Evolutionary conservation across 1,140 invertebrate species (phyloP).

Genomic region (Mya arenaria): DNA sequence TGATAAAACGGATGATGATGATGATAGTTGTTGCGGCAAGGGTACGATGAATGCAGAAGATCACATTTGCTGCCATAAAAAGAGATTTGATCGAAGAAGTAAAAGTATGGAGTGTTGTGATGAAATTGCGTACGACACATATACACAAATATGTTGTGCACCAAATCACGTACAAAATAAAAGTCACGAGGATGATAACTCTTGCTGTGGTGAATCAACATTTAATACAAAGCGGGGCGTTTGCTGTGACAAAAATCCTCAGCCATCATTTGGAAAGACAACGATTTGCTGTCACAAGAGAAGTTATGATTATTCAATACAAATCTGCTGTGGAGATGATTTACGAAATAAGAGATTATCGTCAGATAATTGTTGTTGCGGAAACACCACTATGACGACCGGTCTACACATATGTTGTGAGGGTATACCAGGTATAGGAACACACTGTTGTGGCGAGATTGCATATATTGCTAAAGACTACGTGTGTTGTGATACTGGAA

Average conservation of each 20-base stretch:
- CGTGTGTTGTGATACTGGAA: conserved; percentile 20
- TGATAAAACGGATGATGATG: not conserved
- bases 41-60: conserved; percentile 3
- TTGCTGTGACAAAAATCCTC: conserved; percentile 11
- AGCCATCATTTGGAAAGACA: not conserved
- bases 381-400: conserved; percentile 8
- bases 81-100: not conserved
- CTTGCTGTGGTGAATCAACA: conserved; percentile 2
- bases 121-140: not conserved
- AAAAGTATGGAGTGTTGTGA: conserved; percentile 6
- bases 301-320: conserved; percentile 17
- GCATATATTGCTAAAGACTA: conserved; percentile 4
- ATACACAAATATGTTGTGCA: conserved; percentile 5
- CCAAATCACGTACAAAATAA: not conserved
- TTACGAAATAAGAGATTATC: not conserved
- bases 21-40: conserved; percentile 12
- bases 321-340: conserved; percentile 8
- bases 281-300: not conserved
- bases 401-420: conserved; percentile 11
- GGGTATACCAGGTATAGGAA: not conserved
- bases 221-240: not conserved
- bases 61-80: conserved; percentile 21
- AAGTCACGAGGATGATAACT: not conserved
- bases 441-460: conserved; percentile 14
- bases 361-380: conserved; percentile 25